Conservation (phyloP, 1,140 invertebrate genomes). For the Ptiloglossa arizonensis region DNA sequence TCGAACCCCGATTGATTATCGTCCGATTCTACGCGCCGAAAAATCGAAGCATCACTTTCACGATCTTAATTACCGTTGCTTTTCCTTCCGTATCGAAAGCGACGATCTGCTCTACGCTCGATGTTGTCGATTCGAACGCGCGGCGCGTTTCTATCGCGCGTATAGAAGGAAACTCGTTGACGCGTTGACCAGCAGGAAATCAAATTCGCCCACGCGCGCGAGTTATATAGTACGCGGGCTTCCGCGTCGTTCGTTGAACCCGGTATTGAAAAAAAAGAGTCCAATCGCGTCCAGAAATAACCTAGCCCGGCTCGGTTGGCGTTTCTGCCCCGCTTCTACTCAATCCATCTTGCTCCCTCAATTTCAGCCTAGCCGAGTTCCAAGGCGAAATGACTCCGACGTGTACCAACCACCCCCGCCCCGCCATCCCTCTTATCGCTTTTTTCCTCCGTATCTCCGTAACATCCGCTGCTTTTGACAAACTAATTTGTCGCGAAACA, state of each 20-base stretch:
- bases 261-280: slow-evolving; percentile 59
- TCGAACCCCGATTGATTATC: background rate
- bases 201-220: slow-evolving; percentile 10
- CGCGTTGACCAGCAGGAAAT: slow-evolving; percentile 39
- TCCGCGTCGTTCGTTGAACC: slow-evolving; percentile 57
- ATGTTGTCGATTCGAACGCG: background rate
- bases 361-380: slow-evolving; percentile 44
- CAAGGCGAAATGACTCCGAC: slow-evolving; percentile 58
- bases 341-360: slow-evolving; percentile 58
- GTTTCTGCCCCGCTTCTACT: slow-evolving; percentile 52
- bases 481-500: slow-evolving; percentile 69
- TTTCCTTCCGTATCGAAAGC: too few relatives aligned
- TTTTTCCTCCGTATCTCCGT: background rate
- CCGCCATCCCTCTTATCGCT: background rate
- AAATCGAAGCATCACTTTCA: background rate
- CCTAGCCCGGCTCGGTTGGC: slow-evolving; percentile 44
- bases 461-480: slow-evolving; percentile 57
- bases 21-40: too few relatives aligned
- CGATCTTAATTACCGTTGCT: background rate
- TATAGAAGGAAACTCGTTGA: background rate
- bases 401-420: slow-evolving; percentile 7
- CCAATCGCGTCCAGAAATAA: slow-evolving; percentile 63
- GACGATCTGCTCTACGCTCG: background rate
- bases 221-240: slow-evolving; percentile 34
- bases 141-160: background rate